Evolutionary conservation across 2,113 vertebrate genomes (phyloP).

Genomic region (Psephotus haematonotus): DNA sequence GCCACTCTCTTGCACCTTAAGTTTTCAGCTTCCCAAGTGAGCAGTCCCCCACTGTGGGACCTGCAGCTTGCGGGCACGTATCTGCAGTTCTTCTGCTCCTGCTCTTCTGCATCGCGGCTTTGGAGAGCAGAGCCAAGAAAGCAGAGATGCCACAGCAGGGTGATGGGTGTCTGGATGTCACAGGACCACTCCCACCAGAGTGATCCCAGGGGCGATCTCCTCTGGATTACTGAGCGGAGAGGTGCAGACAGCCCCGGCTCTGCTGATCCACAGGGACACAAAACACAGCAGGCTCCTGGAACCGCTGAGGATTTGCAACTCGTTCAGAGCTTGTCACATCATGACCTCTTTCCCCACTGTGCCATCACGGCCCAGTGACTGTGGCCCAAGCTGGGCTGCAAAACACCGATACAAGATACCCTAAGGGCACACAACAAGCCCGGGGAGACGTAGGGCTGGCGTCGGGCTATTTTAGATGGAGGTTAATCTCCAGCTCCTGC

Average conservation of each 20-base stretch:
- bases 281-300: not conserved
- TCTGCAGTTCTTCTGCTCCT: not conserved
- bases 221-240: rapidly evolving
- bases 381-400: not conserved
- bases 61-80: rapidly evolving
- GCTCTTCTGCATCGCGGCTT: not conserved
- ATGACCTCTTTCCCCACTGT: rapidly evolving
- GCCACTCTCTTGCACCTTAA: not conserved
- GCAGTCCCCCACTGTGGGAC: not conserved
- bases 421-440: not conserved
- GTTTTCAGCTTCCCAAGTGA: not conserved
- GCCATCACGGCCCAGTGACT: rapidly evolving
- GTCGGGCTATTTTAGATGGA: not conserved
- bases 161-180: not conserved
- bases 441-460: not conserved
- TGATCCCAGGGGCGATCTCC: not conserved
- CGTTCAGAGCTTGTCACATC: not conserved
- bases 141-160: rapidly evolving
- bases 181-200: not conserved
- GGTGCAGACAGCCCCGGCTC: not conserved
- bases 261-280: not conserved
- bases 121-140: not conserved
- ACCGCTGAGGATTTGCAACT: not conserved
- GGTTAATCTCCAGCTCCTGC: slow-evolving; percentile 18
- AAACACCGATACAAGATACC: rapidly evolving